A percentile compares a stretch with the other conserved stretches of the same genome.
phyloP scores from a whole-genome alignment of 2,113 vertebrate genomes.

The Thomomys bottae region DNA sequence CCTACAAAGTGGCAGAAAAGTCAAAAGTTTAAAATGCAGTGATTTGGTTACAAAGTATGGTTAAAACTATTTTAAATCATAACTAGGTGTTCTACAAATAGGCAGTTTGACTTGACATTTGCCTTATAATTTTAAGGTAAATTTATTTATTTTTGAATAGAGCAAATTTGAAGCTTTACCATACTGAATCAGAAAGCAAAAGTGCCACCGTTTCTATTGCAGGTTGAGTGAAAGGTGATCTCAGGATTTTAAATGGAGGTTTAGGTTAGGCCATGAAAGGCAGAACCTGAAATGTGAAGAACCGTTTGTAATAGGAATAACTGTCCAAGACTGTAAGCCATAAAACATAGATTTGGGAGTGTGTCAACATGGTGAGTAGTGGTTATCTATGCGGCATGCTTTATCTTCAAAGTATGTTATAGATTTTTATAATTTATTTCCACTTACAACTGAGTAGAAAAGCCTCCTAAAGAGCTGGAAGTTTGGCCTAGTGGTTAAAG shows the following conservation, averaged over 20 bases:
- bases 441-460: background rate
- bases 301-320: background rate
- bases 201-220: background rate
- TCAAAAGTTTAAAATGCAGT: slow-evolving; percentile 57
- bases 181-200: background rate
- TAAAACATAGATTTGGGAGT: background rate
- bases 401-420: background rate
- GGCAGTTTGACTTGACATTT: slow-evolving; percentile 12
- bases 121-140: background rate
- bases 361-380: background rate
- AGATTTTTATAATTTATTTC: background rate
- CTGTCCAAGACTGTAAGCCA: background rate
- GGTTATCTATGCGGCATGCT: background rate
- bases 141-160: background rate
- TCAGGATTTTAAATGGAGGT: background rate
- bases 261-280: background rate
- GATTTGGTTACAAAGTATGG: slow-evolving; percentile 52
- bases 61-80: background rate
- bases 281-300: background rate
- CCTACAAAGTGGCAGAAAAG: slow-evolving; percentile 48
- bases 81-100: background rate
- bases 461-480: background rate
- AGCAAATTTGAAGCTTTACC: background rate
- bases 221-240: background rate
- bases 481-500: too few species aligned